Percentiles rank a stretch among this genome's conserved stretches.
Evolutionary conservation across 1,140 invertebrate genomes (phyloP).

Genomic region (Tenebrio molitor): DNA sequence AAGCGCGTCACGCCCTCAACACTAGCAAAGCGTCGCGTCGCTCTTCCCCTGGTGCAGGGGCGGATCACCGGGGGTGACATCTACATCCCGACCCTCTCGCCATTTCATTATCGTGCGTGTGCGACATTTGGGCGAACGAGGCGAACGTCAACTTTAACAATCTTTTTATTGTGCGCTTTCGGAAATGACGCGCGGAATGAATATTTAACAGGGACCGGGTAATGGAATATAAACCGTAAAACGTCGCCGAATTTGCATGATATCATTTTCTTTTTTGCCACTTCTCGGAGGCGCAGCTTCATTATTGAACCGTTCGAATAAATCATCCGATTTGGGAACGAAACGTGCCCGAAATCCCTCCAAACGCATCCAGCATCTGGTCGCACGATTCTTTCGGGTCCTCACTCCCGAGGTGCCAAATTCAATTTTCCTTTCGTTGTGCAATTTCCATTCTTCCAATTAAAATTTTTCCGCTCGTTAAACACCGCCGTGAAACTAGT

Average conservation of each 20-base stretch:
- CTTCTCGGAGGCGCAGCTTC: background rate
- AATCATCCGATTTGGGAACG: conserved; percentile 21
- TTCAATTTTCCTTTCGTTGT: no score
- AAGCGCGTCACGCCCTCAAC: no score
- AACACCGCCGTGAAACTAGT: background rate
- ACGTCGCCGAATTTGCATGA: conserved; percentile 25
- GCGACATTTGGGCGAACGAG: no score
- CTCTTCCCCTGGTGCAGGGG: no score
- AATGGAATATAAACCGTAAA: conserved; percentile 35
- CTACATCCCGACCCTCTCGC: no score
- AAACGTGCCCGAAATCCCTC: conserved; percentile 11
- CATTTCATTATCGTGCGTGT: no score
- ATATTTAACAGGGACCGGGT: conserved; percentile 13
- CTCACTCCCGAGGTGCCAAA: no score
- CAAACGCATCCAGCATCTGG: background rate
- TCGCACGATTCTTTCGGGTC: no score
- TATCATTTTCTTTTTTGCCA: conserved; percentile 4
- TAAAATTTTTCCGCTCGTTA: conserved; percentile 23
- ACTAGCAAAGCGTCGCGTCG: no score
- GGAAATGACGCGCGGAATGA: conserved; percentile 15
- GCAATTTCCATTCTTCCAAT: conserved; percentile 1
- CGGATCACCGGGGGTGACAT: no score
- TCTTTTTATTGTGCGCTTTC: conserved; percentile 26
- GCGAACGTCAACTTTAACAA: background rate
- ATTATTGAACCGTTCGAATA: conserved; percentile 29